Conservation (phyloP, 2,797 vertebrate species). For the Myioborus melanocephalus region DNA sequence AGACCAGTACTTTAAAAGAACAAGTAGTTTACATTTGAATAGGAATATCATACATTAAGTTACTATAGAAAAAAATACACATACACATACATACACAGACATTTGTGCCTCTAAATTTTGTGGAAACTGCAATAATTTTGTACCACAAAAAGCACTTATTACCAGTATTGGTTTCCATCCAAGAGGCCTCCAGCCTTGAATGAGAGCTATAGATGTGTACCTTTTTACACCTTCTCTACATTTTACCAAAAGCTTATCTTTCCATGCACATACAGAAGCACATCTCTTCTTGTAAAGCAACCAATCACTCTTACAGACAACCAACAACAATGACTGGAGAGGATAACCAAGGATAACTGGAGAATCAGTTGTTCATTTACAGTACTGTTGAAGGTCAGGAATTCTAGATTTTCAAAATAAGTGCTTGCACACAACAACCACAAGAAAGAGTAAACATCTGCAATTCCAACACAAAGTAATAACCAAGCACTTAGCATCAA, state of each 20-base stretch:
- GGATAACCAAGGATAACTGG: neutral
- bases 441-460: constrained; percentile 9
- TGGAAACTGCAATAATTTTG: constrained; percentile 53
- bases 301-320: neutral
- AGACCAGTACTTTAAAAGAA: constrained; percentile 46
- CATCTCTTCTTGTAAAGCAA: constrained; percentile 9
- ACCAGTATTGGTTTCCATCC: neutral
- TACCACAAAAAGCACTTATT: constrained; percentile 33
- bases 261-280: neutral
- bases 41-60: constrained; percentile 56
- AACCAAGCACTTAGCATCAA: constrained; percentile 7
- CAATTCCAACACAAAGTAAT: constrained; percentile 8
- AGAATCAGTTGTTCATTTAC: neutral
- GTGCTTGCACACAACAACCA: neutral
- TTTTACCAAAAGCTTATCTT: neutral
- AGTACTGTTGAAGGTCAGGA: neutral
- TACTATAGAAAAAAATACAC: constrained; percentile 17
- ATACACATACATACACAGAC: neutral
- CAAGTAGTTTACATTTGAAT: constrained; percentile 60
- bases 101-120: neutral
- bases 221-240: neutral
- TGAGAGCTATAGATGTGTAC: neutral
- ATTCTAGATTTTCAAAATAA: neutral
- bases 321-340: neutral
- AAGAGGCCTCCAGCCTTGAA: neutral